A percentile compares a stretch with the other conserved stretches of the same genome.
phyloP scores from a whole-genome alignment of 2,797 vertebrate species.

The Borostomias antarcticus region DNA sequence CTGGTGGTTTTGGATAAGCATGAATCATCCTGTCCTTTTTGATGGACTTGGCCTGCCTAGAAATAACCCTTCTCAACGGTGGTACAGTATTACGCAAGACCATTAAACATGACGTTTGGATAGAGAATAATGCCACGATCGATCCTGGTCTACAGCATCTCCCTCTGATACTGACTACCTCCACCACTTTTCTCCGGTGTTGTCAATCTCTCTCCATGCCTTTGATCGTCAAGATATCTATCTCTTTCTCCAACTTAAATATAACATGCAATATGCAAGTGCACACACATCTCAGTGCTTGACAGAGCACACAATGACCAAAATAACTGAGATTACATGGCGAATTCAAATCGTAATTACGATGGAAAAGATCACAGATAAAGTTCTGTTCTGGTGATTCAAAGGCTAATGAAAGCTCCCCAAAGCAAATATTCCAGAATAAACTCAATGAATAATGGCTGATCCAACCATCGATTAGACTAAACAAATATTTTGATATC shows the following conservation, averaged over 20 bases:
- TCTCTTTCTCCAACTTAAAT: neutral
- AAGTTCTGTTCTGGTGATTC: no score
- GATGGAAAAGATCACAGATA: neutral
- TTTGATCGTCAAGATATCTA: neutral
- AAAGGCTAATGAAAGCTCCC: conserved; percentile 11
- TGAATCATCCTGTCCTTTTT: conserved; percentile 9
- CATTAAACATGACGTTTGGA: conserved; percentile 14
- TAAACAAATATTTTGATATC: conserved; percentile 16
- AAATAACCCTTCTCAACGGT: conserved; percentile 24
- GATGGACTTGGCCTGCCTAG: conserved; percentile 12
- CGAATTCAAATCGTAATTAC: neutral
- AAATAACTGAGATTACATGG: neutral
- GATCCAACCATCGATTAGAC: conserved; percentile 14
- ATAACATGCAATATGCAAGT: neutral
- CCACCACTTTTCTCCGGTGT: neutral
- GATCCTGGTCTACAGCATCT: neutral
- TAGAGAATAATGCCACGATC: conserved; percentile 6
- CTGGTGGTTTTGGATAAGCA: conserved; percentile 2
- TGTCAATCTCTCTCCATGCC: neutral
- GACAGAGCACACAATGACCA: neutral
- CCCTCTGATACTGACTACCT: neutral
- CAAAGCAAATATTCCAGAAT: conserved; percentile 9
- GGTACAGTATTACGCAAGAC: neutral
- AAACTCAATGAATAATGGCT: conserved; percentile 10
- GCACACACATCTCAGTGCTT: neutral